phyloP scores from a whole-genome alignment of 2,113 vertebrate genomes.

The Patagioenas fasciata region DNA sequence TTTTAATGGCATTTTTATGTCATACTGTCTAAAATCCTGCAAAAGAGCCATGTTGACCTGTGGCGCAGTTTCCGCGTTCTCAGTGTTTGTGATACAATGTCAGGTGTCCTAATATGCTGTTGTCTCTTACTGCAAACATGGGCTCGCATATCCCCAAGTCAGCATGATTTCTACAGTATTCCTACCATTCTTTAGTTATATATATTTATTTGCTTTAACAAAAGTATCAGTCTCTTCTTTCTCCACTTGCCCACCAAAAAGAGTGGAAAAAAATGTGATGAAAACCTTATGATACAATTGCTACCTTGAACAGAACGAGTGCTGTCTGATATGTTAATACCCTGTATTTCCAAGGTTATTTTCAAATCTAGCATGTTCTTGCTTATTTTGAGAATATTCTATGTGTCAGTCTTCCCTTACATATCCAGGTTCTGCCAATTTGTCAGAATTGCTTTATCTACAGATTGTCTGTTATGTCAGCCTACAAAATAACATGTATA shows the following conservation, averaged over 20 bases:
- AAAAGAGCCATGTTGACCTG: background rate
- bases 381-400: background rate
- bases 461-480: background rate
- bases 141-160: background rate
- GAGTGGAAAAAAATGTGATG: background rate
- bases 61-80: background rate
- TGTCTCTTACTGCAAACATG: background rate
- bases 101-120: background rate
- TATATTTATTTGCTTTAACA: background rate
- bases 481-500: background rate
- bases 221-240: background rate
- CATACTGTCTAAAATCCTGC: background rate
- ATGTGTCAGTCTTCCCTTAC: background rate
- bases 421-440: background rate
- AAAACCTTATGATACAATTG: background rate
- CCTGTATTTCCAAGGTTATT: background rate
- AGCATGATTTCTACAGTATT: background rate
- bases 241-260: background rate
- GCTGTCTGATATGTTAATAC: background rate
- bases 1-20: background rate
- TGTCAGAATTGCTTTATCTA: background rate
- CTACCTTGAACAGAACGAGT: background rate
- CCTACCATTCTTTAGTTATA: background rate
- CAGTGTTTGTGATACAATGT: accelerated
- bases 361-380: background rate